Evolutionary conservation across 2,888 invertebrate species (phyloP), one percentile per base, ranked within the genome.

Genomic region (Orthosia cruda): DNA sequence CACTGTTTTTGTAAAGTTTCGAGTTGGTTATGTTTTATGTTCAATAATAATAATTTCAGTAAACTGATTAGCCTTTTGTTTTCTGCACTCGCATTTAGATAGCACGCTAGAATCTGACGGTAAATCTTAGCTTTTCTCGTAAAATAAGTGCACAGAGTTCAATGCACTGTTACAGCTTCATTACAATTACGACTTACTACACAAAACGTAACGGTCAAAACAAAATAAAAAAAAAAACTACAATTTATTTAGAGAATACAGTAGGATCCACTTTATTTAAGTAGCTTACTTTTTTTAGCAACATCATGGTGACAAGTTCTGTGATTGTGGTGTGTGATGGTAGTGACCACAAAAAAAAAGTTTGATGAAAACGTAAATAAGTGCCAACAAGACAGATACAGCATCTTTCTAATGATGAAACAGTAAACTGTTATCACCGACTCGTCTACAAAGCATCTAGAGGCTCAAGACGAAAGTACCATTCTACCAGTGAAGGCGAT

Each of bases 141-240:
- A 63, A 77, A 55, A 47, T 55, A 74, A 73, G 16, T 62, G 62
- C 88, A 66, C 5, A n/a, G 40, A 70, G 84, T 62, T 80, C 77
- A 86, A 61, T 54, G 76, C 58, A 58, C 71, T 77, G 82, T 75
- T 64, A 74, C 50, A 61, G 80, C 67, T 84, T 80, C 80, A 81
- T 80, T 80, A 80, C 47, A 59, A 80, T 64, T 68, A 74, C 73
- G 63, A 71, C 59, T 68, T 32, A 16, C n/a, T 47, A 66, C 45
- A 84, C 66, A 68, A 76, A 71, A 70, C 79, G 18, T 81, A 79
- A 76, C 76, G 70, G 77, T 79, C 50, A 40, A 12, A 1, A 62
- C 50, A 23, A 64, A 55, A 79, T 63, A 66, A 63, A 83, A 2
- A 47, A 57, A 66, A 79, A 73, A 54, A 26, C 1, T 57, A 57